Evolutionary conservation across 30 jellyfish, hydroid and myxozoan genomes (phyloP), one percentile per base, ranked within the genome.

Genomic region (Rhopilema esculentum): DNA sequence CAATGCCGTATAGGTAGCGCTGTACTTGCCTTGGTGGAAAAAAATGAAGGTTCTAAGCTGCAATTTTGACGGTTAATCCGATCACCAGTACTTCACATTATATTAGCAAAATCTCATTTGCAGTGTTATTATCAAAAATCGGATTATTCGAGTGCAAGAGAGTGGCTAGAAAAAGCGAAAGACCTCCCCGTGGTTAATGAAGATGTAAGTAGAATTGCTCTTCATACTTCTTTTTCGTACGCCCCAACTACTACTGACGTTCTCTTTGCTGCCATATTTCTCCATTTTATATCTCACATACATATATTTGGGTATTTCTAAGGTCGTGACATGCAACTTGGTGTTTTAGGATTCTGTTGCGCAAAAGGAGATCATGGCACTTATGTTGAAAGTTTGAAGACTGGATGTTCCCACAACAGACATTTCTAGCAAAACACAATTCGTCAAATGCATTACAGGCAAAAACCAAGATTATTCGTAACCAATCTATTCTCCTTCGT

Each of bases 111-210:
- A n/a, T 21, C 1, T 82, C 29, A 1, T 75, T 69, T 79, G 16
- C 66, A 93, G 98, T 93, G 98, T 76, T 88, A 74, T 77, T 87
- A 87, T 74, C 97, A 93, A 72, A 93, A 72, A 75, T 48, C 87
- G 25, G 90, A 88, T 22, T 93, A 87, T 66, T 31, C 25, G 21
- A 77, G 69, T 15, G 93, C 98, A 25, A 93, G 83, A 69, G 89
- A 77, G 31, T 93, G 98, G 98, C 77, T 93, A 25, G 26, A 63
- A 66, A 87, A 67, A 65, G 98, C 95, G 0, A 71, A 30, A 21
- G 77, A 61, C 61, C 75, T 90, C 21, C 84, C 92, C 15, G 28
- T 79, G n/a, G 83, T 66, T 6, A 32, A 48, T 49, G 92, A 82
- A 62, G 98, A 93, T 69, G 98, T 93, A 74, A 66, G 90, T 62